Percentiles rank a stretch among this genome's conserved stretches.
These are phyloP conservation scores for Clarias magur DNA, from an alignment of 2,113 vertebrate species.

Conservation along the genomic window DNA sequence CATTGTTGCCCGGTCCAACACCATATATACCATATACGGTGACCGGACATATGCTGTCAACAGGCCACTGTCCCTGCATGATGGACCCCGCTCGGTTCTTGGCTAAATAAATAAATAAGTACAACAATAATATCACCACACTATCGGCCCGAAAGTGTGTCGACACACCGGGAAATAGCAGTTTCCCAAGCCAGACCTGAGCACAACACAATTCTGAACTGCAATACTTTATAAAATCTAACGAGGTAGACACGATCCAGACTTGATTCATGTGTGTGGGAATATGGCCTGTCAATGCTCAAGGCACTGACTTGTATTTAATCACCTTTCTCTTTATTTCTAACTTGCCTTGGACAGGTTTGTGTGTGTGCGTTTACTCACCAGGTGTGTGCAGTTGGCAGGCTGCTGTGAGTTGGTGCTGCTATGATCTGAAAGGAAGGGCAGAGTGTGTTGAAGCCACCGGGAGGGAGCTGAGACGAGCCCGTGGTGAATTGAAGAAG, in stretches of 20 bases:
- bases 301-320: background rate
- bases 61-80: no score
- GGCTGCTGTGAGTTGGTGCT: conserved; percentile 91
- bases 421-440: conserved; percentile 98
- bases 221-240: background rate
- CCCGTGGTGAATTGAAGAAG: conserved; percentile 98
- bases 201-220: background rate
- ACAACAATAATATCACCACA: no score
- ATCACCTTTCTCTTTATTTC: background rate
- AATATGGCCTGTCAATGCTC: background rate
- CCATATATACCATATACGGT: no score
- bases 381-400: conserved; percentile 99
- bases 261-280: background rate
- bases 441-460: conserved; percentile 94
- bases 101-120: no score
- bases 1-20: no score
- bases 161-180: no score
- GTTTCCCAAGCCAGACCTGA: no score
- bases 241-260: background rate
- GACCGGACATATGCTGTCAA: no score
- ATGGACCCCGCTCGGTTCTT: no score
- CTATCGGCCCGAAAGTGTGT: no score
- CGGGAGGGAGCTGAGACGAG: conserved; percentile 94
- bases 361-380: conserved; percentile 62
- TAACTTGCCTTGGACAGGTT: background rate